phyloP scores from a whole-genome alignment of 1,140 invertebrate genomes.

The Drosophila lini region DNA sequence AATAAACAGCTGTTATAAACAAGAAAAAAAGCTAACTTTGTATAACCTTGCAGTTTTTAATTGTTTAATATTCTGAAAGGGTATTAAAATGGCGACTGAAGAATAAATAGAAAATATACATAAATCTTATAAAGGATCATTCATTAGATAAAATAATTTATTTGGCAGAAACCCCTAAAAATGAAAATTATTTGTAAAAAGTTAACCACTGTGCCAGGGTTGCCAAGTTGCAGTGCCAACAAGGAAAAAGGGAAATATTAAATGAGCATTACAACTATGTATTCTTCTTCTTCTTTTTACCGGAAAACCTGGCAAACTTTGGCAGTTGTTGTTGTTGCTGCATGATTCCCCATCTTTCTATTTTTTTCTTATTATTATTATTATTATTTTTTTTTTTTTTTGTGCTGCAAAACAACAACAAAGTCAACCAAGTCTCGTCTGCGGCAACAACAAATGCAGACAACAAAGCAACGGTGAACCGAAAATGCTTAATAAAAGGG shows the following conservation, averaged over 20 bases:
- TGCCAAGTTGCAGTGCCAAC: constrained; percentile 19
- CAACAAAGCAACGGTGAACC: constrained; percentile 52
- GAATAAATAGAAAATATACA: not conserved
- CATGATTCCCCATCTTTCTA: not conserved
- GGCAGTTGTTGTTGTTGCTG: constrained; percentile 11
- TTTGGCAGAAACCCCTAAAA: not conserved
- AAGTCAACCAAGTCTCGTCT: constrained; percentile 37
- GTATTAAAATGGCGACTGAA: not conserved
- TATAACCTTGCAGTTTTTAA: too few relatives aligned
- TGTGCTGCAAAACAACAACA: constrained; percentile 25
- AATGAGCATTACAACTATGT: constrained; percentile 45
- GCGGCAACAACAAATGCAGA: constrained; percentile 41
- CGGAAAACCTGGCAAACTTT: constrained; percentile 35
- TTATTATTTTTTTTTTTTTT: constrained; percentile 5
- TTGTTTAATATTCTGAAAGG: too few relatives aligned
- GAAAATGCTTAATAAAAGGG: constrained; percentile 59
- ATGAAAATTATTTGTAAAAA: too few relatives aligned
- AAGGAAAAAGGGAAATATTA: constrained; percentile 31
- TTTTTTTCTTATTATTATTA: not conserved
- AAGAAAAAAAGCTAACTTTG: not conserved
- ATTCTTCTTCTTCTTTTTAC: constrained; percentile 18
- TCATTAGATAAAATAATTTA: not conserved
- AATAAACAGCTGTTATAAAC: not conserved
- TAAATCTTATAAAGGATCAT: not conserved
- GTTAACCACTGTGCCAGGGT: constrained; percentile 18